phyloP scores from a whole-genome alignment of 2,113 vertebrate species.

The Plotosus lineatus region DNA sequence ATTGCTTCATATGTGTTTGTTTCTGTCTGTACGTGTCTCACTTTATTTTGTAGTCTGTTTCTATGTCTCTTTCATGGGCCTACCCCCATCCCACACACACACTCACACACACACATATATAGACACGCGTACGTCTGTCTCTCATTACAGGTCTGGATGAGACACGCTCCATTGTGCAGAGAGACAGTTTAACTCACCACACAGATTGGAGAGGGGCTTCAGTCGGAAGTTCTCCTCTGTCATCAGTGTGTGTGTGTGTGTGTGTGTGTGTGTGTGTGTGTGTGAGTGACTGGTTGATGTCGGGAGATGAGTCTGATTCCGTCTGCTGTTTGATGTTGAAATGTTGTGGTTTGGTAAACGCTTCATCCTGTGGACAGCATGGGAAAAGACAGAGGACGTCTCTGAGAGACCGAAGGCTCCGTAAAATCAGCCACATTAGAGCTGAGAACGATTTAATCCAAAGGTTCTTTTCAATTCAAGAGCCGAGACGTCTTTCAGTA shows the following conservation, averaged over 20 bases:
- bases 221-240: conserved; percentile 53
- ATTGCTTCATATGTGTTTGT: neutral
- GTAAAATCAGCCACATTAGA: conserved; percentile 1
- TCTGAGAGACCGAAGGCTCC: conserved; percentile 8
- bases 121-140: conserved; percentile 37
- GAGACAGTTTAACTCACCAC: conserved; percentile 54
- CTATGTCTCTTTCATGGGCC: conserved; percentile 9
- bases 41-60: neutral
- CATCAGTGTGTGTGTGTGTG: conserved; percentile 42
- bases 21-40: neutral
- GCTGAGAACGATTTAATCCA: conserved; percentile 13
- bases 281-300: conserved; percentile 20
- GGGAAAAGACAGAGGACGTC: conserved; percentile 34
- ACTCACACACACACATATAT: conserved; percentile 16
- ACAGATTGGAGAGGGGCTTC: conserved; percentile 45
- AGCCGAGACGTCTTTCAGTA: neutral
- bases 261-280: conserved; percentile 46
- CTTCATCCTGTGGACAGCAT: conserved; percentile 37
- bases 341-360: conserved; percentile 46
- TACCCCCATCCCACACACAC: conserved; percentile 18
- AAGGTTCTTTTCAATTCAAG: conserved; percentile 2
- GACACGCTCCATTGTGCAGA: conserved; percentile 51
- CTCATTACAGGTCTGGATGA: conserved; percentile 48
- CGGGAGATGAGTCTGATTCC: conserved; percentile 28
- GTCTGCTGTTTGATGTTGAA: conserved; percentile 47